Conservation (phyloP, 2,888 invertebrate genomes). For the Ormyrus thymus region DNA sequence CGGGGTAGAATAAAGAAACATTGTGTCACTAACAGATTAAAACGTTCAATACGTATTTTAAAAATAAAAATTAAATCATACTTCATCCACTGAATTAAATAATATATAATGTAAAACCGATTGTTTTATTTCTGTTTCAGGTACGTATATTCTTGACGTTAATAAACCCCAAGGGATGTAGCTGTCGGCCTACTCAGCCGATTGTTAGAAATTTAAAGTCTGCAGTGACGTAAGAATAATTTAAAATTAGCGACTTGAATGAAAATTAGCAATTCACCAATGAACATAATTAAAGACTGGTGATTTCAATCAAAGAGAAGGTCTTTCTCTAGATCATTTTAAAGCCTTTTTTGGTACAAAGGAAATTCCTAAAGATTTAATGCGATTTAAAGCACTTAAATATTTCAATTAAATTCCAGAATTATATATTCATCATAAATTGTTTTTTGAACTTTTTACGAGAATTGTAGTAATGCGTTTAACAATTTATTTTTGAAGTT, state of each 20-base stretch:
- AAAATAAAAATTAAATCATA: background rate
- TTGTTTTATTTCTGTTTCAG: constrained; percentile 49
- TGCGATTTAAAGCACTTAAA: too few species aligned
- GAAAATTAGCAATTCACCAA: constrained; percentile 43
- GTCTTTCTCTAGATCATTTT: background rate
- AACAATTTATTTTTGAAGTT: too few species aligned
- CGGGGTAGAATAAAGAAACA: too few species aligned
- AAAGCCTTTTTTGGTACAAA: background rate
- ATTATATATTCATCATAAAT: too few species aligned
- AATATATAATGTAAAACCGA: constrained; percentile 20
- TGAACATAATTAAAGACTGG: constrained; percentile 36
- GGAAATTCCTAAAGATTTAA: too few species aligned
- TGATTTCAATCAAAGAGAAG: constrained; percentile 34
- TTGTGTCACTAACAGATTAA: too few species aligned
- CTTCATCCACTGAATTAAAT: background rate
- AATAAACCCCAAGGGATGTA: constrained; percentile 28
- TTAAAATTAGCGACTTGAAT: constrained; percentile 40
- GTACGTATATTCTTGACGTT: constrained; percentile 31
- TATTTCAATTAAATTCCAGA: too few species aligned
- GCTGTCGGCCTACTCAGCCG: background rate
- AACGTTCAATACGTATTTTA: too few species aligned
- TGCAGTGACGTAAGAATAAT: constrained; percentile 40
- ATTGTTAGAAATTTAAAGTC: constrained; percentile 32
- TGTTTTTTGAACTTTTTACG: too few species aligned
- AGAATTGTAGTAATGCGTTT: too few species aligned